These are phyloP conservation scores for Mustelus asterias DNA, from an alignment of 2,113 vertebrate genomes.

Conservation along the genomic window DNA sequence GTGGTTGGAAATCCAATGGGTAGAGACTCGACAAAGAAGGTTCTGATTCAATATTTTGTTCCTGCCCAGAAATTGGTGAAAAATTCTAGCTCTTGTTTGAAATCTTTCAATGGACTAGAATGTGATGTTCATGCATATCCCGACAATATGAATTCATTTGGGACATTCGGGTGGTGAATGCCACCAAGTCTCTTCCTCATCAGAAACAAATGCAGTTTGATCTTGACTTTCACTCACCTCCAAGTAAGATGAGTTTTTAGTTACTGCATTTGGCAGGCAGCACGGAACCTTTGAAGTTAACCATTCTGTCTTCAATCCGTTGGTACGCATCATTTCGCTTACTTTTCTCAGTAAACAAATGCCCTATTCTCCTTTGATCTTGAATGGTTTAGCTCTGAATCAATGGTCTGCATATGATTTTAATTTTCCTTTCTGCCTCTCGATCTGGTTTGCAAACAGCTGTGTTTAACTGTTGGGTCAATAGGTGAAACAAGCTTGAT, in stretches of 20 bases:
- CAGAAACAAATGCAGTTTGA: background rate
- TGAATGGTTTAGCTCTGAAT: slow-evolving; percentile 2
- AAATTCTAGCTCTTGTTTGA: background rate
- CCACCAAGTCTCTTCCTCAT: background rate
- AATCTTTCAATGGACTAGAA: background rate
- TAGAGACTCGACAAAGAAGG: background rate
- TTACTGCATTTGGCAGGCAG: background rate
- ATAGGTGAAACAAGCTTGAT: background rate
- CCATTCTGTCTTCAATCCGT: background rate
- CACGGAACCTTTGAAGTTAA: background rate
- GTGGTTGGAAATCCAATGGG: background rate
- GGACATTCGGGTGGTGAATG: background rate
- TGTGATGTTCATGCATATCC: background rate
- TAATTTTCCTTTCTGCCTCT: slow-evolving; percentile 15
- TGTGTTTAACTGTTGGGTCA: background rate
- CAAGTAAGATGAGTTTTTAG: background rate
- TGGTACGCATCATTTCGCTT: background rate
- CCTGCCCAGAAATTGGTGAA: background rate
- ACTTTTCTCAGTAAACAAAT: background rate
- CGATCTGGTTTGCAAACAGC: background rate
- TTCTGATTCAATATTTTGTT: background rate
- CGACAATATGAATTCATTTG: background rate
- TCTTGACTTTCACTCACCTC: background rate
- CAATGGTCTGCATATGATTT: background rate
- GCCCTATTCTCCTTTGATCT: background rate